Conservation (phyloP, 2,797 vertebrate species). For the Ctenopoma multispine region DNA sequence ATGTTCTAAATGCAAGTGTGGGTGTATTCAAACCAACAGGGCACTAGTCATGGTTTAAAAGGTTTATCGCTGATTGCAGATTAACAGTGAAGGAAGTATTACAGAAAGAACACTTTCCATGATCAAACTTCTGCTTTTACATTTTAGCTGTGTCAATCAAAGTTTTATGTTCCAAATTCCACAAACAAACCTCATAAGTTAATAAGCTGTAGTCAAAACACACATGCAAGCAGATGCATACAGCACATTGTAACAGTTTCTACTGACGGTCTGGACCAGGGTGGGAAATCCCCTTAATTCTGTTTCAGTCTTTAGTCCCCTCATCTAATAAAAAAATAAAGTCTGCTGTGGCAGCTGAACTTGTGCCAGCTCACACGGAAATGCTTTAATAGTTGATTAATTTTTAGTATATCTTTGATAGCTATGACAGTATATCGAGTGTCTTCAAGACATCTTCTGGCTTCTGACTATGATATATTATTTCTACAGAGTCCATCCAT, state of each 20-base stretch:
- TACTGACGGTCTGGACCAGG: neutral
- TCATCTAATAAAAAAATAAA: neutral
- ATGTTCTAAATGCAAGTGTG: constrained; percentile 13
- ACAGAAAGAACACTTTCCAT: neutral
- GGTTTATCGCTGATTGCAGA: neutral
- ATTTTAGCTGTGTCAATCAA: neutral
- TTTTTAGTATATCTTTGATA: constrained; percentile 3
- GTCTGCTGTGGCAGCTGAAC: neutral
- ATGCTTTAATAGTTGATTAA: neutral
- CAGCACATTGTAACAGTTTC: neutral
- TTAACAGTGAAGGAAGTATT: constrained; percentile 34
- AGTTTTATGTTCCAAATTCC: constrained; percentile 30
- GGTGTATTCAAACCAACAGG: neutral
- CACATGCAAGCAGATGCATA: neutral
- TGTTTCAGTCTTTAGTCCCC: neutral
- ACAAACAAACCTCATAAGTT: neutral
- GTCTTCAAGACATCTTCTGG: neutral
- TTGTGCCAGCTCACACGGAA: too few species aligned
- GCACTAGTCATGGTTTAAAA: neutral
- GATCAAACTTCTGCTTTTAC: constrained; percentile 42
- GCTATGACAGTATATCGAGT: too few species aligned
- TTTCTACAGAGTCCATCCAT: constrained; percentile 65
- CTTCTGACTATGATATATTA: neutral
- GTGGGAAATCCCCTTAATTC: constrained; percentile 26
- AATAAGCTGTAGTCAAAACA: neutral